phyloP scores from a whole-genome alignment of 2,113 vertebrate genomes.

The Menidia beryllina region DNA sequence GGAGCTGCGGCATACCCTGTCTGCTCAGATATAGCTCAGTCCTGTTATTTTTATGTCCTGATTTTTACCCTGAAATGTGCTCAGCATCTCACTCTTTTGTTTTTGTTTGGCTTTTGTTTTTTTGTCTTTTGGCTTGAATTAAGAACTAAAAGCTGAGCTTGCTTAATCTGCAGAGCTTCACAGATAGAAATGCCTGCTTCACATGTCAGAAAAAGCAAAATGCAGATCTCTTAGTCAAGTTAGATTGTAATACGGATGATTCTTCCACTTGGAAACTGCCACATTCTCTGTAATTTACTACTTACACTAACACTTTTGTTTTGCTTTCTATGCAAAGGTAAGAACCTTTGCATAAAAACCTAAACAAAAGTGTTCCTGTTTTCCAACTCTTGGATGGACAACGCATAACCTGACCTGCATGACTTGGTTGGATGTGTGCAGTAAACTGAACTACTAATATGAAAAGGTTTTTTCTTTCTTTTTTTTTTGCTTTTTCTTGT shows the following conservation, averaged over 20 bases:
- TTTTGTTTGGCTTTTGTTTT: neutral
- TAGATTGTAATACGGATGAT: neutral
- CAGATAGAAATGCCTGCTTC: neutral
- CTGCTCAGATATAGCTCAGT: neutral
- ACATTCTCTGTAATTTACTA: neutral
- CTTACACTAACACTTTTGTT: no score
- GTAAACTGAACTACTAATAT: no score
- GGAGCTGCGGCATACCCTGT: constrained; percentile 6
- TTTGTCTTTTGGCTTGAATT: neutral
- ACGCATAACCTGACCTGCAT: neutral
- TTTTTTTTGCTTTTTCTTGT: neutral
- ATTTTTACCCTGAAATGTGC: neutral
- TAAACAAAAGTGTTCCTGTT: neutral
- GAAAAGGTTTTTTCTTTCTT: neutral
- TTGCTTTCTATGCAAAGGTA: no score
- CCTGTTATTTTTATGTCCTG: neutral
- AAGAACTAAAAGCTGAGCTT: constrained; percentile 2
- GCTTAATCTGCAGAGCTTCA: neutral
- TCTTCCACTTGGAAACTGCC: neutral
- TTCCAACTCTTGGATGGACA: neutral
- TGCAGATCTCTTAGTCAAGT: neutral
- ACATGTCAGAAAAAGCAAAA: neutral
- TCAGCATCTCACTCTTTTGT: neutral
- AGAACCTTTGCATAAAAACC: neutral
- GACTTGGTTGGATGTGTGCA: neutral